Conservation (phyloP, 2,113 vertebrate species). For the Gracilinanus agilis region DNA sequence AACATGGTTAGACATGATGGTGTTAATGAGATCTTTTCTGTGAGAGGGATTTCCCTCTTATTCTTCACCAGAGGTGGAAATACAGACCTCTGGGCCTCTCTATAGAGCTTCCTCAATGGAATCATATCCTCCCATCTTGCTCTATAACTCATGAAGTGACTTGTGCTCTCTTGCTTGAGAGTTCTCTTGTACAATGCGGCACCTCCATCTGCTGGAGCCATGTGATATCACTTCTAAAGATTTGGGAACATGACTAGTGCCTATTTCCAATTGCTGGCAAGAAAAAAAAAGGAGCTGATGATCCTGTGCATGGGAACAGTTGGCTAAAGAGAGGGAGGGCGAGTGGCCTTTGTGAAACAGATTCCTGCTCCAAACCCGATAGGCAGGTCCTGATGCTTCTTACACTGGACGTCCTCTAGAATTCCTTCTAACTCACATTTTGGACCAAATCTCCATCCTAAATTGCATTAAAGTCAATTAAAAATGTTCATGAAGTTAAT, state of each 20-base stretch:
- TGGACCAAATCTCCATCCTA: neutral
- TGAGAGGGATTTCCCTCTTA: neutral
- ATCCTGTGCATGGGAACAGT: neutral
- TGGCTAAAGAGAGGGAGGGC: neutral
- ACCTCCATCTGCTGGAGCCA: neutral
- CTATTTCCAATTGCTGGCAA: neutral
- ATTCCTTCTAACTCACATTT: neutral
- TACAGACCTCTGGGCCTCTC: neutral
- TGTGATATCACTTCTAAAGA: neutral
- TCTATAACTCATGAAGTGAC: neutral
- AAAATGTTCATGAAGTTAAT: neutral
- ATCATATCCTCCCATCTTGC: neutral
- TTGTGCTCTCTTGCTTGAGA: neutral
- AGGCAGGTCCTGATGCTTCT: neutral
- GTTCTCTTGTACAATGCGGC: neutral
- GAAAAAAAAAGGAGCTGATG: neutral
- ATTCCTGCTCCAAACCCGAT: too few relatives aligned
- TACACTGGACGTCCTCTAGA: neutral
- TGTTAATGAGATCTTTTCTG: neutral
- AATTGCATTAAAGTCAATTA: neutral
- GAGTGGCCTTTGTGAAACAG: too few relatives aligned
- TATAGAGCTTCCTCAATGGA: neutral
- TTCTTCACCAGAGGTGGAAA: neutral
- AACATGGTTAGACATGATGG: neutral
- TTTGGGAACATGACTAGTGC: neutral